Conservation (phyloP, 2,797 vertebrate species). For the Furcifer pardalis region DNA sequence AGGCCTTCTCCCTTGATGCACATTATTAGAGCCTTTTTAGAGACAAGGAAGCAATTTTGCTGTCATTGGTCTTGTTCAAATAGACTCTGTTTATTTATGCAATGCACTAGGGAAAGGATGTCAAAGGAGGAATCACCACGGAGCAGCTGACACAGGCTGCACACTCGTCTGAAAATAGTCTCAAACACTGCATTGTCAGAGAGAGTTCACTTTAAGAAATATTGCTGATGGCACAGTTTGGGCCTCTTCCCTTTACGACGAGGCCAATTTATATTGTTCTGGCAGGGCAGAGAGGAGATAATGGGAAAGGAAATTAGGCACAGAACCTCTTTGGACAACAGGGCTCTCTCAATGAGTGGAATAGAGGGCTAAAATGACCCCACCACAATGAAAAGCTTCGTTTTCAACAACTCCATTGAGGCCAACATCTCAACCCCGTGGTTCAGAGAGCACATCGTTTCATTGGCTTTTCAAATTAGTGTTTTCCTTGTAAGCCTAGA, state of each 20-base stretch:
- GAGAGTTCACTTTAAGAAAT: constrained; percentile 59
- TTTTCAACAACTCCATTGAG: background rate
- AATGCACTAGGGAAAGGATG: constrained; percentile 84
- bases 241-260: background rate
- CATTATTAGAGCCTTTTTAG: constrained; percentile 92
- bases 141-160: constrained; percentile 84
- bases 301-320: background rate
- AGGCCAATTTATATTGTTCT: constrained; percentile 15
- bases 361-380: background rate
- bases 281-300: background rate
- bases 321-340: background rate
- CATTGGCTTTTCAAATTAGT: background rate
- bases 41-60: constrained; percentile 95
- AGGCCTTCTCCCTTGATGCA: constrained; percentile 89
- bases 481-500: too few relatives aligned
- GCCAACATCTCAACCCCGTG: background rate
- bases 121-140: constrained; percentile 83
- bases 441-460: background rate
- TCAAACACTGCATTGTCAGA: constrained; percentile 48
- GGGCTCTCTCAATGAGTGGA: background rate
- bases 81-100: constrained; percentile 90
- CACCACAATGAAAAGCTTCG: background rate
- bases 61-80: constrained; percentile 95
- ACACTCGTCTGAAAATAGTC: constrained; percentile 42
- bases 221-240: constrained; percentile 52